Base-by-base conservation (phyloP, 2,113 vertebrate genomes). In the Planiliza haematocheilus region DNA sequence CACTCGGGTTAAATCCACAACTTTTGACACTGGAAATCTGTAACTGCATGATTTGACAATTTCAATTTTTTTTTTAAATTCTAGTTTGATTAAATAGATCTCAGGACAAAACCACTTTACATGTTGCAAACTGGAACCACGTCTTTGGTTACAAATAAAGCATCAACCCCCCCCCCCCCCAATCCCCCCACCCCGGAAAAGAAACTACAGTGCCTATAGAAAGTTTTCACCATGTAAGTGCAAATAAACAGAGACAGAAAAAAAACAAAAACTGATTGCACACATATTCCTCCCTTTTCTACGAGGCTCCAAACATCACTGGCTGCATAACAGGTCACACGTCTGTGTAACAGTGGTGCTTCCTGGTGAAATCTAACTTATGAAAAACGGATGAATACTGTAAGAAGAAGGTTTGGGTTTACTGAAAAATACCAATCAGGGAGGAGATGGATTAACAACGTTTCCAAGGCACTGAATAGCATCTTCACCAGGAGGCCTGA, bases 111-210 rank as follows among this genome's bases (percentile, higher is more conserved):
- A 89, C 77, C 81, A 88, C 74, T 76, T n/a, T 66, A 77, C 75
- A 86, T 72, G 81, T 76, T 74, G 58, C 83, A 83, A 84, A 85
- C 70, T 74, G 60, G 82, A 88, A 89, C 86, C 84, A 92, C 83
- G 69, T 92, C 89, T 91, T 91, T 88, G 87, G 89, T 89, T 88
- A 89, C 79, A 88, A 91, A 90, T 88, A 89, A 89, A 89, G 87
- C 88, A 84, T 86, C 63, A 55, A 55, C 34, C 37, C 64, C 52
- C 57, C 58, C 41, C 24, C 20, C 42, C 43, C n/a, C n/a, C n/a
- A n/a, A n/a, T n/a, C n/a, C n/a, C n/a, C 52, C 57, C 58, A 41
- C 24, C 20, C 42, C 43, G 36, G 68, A 82, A 71, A 64, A 70
- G 12, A 79, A 79, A 72, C 4, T 57, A 57, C 67, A 85, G 43